Base-by-base conservation (phyloP, 2,113 vertebrate genomes). In the Marmota monax region DNA sequence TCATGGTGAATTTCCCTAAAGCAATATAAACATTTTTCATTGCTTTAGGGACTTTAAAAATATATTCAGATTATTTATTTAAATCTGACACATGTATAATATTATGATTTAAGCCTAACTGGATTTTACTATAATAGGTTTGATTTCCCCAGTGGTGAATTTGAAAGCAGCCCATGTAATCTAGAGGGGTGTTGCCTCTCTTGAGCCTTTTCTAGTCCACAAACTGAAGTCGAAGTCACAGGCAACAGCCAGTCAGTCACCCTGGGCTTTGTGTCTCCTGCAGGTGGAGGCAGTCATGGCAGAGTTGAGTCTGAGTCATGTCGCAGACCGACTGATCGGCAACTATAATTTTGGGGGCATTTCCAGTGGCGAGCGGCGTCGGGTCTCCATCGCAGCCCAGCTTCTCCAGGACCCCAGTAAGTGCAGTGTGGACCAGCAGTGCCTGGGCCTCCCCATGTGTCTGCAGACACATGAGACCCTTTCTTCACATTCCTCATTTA, bases 331-430 rank as follows among this genome's bases (percentile, higher is more conserved):
- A 73, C 98, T 99, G 63, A 99, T 99, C 17, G 99, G 99, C 96
- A 99, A 98, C 61, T 98, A 96, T 2, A 88, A 98, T 86, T 98
- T 99, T 4, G 97, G 98, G 7, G 99, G 99, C 32, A 99, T 99
- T 98, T 99, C 99, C 16, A 99, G 98, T 8, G 99, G 99, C 0
- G 99, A 99, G 98, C 99, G 99, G 93, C 99, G 99, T 48, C 99
- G 99, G 39, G 99, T 99, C 69, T 99, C 99, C 90, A 99, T 99
- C 0, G 99, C 99, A 96, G 98, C 99, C 78, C 99, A 99, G 97
- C 98, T 99, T 34, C 99, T 99, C 86, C 99, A 99, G 98, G 99
- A 99, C 98, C 99, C 99, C 69, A 99, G 99, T 99, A 97, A 99
- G 99, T 99, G 94, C n/a, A 56, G 69, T 9, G 5, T 2, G 25